A percentile compares a stretch with the other conserved stretches of the same genome.
Conservation (phyloP, 2,888 invertebrate species). For the Ophioninae sp. region DNA sequence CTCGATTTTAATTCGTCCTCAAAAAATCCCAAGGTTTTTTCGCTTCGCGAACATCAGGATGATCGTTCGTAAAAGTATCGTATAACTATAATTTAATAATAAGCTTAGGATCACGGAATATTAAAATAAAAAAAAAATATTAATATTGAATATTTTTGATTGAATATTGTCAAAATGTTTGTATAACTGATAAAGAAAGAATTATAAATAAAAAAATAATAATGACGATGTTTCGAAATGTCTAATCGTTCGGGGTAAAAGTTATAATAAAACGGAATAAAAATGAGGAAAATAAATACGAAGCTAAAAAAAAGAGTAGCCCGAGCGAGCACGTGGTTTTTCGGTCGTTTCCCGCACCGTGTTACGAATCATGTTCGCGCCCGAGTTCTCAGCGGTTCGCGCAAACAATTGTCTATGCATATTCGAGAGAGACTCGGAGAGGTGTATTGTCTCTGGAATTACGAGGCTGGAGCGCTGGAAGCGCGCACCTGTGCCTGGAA, state of each 20-base stretch:
- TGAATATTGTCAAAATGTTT: too few relatives aligned
- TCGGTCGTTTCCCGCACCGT: slow-evolving; percentile 1
- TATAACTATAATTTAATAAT: too few relatives aligned
- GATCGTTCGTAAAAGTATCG: too few relatives aligned
- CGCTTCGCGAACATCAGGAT: neutral
- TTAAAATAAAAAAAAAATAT: too few relatives aligned
- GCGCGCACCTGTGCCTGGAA: slow-evolving; percentile 32
- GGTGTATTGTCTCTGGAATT: slow-evolving; percentile 46
- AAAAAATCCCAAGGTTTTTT: neutral
- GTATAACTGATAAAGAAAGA: too few relatives aligned
- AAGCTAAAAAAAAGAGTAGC: neutral
- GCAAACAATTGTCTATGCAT: neutral
- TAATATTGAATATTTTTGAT: too few relatives aligned
- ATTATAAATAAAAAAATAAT: too few relatives aligned
- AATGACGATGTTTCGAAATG: too few relatives aligned
- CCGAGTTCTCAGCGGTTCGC: slow-evolving; percentile 35
- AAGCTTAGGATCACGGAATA: too few relatives aligned
- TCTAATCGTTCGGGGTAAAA: too few relatives aligned
- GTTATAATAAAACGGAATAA: too few relatives aligned
- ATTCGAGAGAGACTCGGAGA: neutral
- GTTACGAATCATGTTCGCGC: slow-evolving; percentile 25
- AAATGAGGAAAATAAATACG: neutral
- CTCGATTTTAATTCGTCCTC: too few relatives aligned
- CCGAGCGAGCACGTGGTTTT: neutral
- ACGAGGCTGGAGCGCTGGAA: slow-evolving; percentile 36